Conservation (phyloP, 2,797 vertebrate genomes). For the Salmo trutta region DNA sequence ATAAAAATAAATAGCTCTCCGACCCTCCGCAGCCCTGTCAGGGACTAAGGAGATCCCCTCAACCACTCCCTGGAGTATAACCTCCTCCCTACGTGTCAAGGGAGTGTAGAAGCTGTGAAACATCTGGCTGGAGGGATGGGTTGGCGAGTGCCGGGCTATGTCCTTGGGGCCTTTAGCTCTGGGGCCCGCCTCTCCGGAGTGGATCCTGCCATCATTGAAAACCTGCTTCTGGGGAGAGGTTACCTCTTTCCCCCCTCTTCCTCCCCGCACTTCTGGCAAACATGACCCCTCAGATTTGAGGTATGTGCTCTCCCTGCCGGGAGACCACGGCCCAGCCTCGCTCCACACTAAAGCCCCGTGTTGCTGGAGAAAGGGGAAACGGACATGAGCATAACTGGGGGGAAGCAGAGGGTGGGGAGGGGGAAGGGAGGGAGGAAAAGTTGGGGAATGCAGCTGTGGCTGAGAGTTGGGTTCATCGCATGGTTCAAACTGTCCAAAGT, state of each 20-base stretch:
- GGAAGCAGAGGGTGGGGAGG: slow-evolving; percentile 63
- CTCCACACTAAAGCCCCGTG: slow-evolving; percentile 73
- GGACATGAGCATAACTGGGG: slow-evolving; percentile 48
- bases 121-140: slow-evolving; percentile 7
- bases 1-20: too few relatives aligned
- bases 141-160: background rate
- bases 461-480: slow-evolving; percentile 59
- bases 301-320: slow-evolving; percentile 64
- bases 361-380: slow-evolving; percentile 66
- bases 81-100: background rate
- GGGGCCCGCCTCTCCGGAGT: slow-evolving; percentile 47
- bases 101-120: background rate
- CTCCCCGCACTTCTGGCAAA: slow-evolving; percentile 61
- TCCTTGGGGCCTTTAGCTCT: slow-evolving; percentile 19
- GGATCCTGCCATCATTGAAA: slow-evolving; percentile 61
- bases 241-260: slow-evolving; percentile 56
- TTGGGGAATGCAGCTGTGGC: slow-evolving; percentile 65
- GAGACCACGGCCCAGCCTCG: slow-evolving; percentile 69
- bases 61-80: background rate
- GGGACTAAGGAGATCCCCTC: background rate
- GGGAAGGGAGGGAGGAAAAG: slow-evolving; percentile 24
- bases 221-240: slow-evolving; percentile 67
- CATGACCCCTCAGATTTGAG: slow-evolving; percentile 54
- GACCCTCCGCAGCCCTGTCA: background rate
- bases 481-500: slow-evolving; percentile 65